Evolutionary conservation across 2,888 invertebrate species (phyloP).

Genomic region (Cacoxenus indagator): DNA sequence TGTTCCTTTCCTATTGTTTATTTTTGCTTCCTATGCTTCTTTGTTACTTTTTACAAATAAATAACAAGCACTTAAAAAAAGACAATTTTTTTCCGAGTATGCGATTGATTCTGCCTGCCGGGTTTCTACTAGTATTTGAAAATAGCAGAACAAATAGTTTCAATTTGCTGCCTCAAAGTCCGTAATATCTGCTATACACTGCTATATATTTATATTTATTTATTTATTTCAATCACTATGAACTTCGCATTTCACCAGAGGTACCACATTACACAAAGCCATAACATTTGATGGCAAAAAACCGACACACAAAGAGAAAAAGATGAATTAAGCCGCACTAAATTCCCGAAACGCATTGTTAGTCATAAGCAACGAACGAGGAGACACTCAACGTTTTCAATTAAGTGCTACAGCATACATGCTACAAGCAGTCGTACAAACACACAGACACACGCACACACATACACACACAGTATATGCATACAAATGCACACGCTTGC

Average conservation of each 20-base stretch:
- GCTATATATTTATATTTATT: too few species aligned
- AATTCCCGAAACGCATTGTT: constrained; percentile 10
- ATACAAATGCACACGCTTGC: background rate
- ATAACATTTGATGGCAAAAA: background rate
- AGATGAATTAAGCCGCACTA: background rate
- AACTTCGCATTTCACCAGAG: background rate
- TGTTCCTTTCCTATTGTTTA: too few species aligned
- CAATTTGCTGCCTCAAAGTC: too few species aligned
- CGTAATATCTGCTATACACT: too few species aligned
- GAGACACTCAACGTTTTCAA: constrained; percentile 19
- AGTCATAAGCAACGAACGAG: background rate
- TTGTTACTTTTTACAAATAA: too few species aligned
- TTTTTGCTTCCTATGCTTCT: too few species aligned
- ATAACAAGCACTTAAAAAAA: too few species aligned
- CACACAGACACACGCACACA: background rate
- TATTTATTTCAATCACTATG: too few species aligned
- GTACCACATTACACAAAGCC: background rate
- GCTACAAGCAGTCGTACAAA: background rate
- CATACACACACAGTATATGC: background rate
- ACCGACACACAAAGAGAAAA: background rate
- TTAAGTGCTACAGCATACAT: constrained; percentile 7
- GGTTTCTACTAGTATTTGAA: too few species aligned
- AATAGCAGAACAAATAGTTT: too few species aligned
- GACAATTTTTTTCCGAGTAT: too few species aligned
- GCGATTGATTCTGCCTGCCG: too few species aligned